Evolutionary conservation across 2,113 vertebrate genomes (phyloP).

Genomic region (Vulpes vulpes): DNA sequence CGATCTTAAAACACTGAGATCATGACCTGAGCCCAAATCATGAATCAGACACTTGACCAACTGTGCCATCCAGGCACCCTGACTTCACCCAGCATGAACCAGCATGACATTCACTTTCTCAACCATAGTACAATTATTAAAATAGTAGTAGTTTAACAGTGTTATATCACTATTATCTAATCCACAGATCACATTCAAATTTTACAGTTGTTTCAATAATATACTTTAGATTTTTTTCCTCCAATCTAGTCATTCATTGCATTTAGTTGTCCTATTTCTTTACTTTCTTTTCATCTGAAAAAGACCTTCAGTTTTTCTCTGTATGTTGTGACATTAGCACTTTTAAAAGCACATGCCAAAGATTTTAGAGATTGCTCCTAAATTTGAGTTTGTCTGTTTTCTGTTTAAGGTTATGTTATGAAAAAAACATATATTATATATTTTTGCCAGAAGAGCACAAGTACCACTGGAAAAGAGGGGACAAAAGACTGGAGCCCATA

Average conservation of each 20-base stretch:
- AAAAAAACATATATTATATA: background rate
- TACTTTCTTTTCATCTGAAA: constrained; percentile 31
- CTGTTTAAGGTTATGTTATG: background rate
- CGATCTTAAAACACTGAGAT: background rate
- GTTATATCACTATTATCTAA: background rate
- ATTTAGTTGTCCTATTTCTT: background rate
- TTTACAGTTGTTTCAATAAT: background rate
- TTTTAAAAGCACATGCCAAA: background rate
- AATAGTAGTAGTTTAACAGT: background rate
- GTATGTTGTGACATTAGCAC: background rate
- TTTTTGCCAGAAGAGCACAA: background rate
- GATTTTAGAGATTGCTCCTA: background rate
- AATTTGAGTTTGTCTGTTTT: background rate
- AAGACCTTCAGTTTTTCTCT: background rate
- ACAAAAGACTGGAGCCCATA: background rate
- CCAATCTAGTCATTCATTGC: background rate
- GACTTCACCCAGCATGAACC: background rate
- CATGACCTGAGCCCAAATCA: background rate
- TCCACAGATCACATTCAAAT: background rate
- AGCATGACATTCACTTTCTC: background rate
- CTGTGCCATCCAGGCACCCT: background rate
- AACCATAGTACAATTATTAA: background rate
- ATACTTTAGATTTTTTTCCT: background rate
- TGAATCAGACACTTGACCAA: background rate
- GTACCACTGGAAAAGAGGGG: background rate